A percentile compares a stretch with the other conserved stretches of the same genome.
phyloP scores from a whole-genome alignment of 1,140 invertebrate genomes.

The Ladona fulva region DNA sequence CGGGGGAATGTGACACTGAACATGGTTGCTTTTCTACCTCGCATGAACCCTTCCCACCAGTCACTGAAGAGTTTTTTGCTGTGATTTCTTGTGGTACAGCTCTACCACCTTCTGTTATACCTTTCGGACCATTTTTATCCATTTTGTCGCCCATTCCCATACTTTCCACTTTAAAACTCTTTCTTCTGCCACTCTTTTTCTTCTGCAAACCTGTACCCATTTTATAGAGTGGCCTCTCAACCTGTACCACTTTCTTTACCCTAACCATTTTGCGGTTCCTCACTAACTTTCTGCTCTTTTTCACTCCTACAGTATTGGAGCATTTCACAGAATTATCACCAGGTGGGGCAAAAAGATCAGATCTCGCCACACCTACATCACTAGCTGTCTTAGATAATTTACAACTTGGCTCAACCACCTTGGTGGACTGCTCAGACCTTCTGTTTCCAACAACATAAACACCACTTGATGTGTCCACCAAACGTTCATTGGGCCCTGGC shows the following conservation, averaged over 20 bases:
- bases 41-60: not conserved
- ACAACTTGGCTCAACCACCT: conserved; percentile 22
- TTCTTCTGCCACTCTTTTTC: not conserved
- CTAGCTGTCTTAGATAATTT: conserved; percentile 17
- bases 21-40: not conserved
- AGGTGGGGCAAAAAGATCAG: not conserved
- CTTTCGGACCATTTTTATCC: not conserved
- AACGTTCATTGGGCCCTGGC: not conserved
- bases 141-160: not conserved
- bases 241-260: not conserved
- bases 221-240: not conserved
- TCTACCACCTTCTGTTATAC: not conserved
- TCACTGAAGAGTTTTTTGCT: not conserved
- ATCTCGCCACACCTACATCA: not conserved
- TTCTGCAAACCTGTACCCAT: not conserved
- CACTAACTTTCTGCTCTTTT: not conserved
- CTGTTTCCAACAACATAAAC: conserved; percentile 25
- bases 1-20: not conserved
- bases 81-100: not conserved
- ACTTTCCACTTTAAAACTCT: not conserved
- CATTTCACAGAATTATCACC: not conserved
- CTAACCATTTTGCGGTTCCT: not conserved
- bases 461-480: conserved; percentile 22
- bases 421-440: conserved; percentile 21
- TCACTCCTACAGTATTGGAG: not conserved